Base-by-base conservation (phyloP, 1,140 invertebrate genomes). In the Tribolium castaneum region DNA sequence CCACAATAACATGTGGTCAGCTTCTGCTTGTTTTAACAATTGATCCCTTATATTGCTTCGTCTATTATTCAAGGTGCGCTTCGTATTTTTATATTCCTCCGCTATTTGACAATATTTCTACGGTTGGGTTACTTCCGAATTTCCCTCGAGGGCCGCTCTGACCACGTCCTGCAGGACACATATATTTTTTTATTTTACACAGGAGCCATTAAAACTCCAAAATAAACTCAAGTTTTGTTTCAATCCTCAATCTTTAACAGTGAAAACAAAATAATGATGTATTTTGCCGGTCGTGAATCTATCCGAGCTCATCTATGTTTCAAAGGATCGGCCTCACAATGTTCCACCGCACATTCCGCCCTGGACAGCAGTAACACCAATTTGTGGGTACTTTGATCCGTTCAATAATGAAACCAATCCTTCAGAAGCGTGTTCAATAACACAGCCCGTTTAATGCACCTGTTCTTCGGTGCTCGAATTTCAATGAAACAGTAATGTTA, bases 21-120 rank as follows among this genome's bases (percentile, higher is more conserved):
- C 62, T 66, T 72, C 30, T 79, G 78, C 79, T 80, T 79, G 78
- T 81, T 81, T 81, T 77, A 79, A 79, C 80, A 81, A 81, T 81
- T 81, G 80, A 81, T 81, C 78, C 71, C 50, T 34, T 51, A 49
- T 78, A 79, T 79, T 79, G 80, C 75, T 50, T 71, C 25, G 52
- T 81, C 52, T 79, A 81, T 81, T 81, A 81, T 81, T 81, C 80
- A 81, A 52, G 7, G 30, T 66, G 70, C 54, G 66, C 52, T 77
- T 59, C 76, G 76, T 76, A 82, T 82, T 81, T 82, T 81, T 82
- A 80, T 82, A 80, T 80, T 79, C 80, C 56, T 52, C 66, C 56
- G 72, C 71, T 73, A 77, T 75, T 83, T 83, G 82, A 83, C 82
- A 81, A 83, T 81, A 81, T 83, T 83, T 83, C 78, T 70, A 78